These are phyloP conservation scores for Chrosomus eos DNA, from an alignment of 2,797 vertebrate species.

Conservation along the genomic window DNA sequence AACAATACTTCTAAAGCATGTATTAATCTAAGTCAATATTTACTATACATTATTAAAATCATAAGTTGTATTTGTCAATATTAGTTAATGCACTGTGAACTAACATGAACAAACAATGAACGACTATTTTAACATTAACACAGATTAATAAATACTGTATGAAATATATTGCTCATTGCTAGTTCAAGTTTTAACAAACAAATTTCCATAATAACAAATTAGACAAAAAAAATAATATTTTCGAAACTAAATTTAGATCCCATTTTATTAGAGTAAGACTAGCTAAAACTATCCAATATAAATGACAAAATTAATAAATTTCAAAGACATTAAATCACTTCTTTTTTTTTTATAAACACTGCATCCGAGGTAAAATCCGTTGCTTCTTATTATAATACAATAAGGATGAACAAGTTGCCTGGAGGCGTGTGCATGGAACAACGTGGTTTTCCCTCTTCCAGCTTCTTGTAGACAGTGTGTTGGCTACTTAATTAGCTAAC, in stretches of 20 bases:
- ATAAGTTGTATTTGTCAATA: no score
- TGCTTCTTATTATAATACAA: not conserved
- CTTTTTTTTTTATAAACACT: not conserved
- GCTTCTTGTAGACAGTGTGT: not conserved
- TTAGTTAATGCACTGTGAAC: no score
- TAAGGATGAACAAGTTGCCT: not conserved
- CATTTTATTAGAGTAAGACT: not conserved
- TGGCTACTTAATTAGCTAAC: conserved; percentile 62
- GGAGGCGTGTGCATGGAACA: not conserved
- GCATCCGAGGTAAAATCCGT: not conserved
- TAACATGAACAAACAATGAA: no score
- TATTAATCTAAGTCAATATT: no score
- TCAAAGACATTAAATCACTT: not conserved
- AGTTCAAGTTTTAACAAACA: no score
- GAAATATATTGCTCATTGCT: no score
- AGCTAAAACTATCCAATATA: not conserved
- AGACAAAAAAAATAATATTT: not conserved
- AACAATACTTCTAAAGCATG: no score
- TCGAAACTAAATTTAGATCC: not conserved
- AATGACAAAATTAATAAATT: not conserved
- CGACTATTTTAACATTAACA: no score
- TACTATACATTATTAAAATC: no score
- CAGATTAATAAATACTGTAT: no score
- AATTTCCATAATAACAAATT: no score
- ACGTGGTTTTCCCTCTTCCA: not conserved